A percentile compares a stretch with the other conserved stretches of the same genome.
Evolutionary conservation across 2,113 vertebrate species (phyloP).

Genomic region (Pleuronectes platessa): DNA sequence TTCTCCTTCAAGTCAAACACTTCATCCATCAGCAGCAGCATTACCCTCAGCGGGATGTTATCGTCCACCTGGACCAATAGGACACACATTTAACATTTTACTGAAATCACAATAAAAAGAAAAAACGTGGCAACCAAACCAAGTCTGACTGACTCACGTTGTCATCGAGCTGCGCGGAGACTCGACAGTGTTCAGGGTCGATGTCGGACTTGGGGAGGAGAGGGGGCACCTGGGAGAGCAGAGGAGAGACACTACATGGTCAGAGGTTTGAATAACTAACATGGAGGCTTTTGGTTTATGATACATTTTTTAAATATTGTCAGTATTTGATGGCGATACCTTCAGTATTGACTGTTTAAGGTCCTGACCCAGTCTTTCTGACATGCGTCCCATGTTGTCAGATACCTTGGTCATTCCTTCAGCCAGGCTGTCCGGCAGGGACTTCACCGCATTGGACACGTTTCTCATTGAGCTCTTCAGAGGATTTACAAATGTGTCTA

Average conservation of each 20-base stretch:
- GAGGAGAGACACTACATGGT: background rate
- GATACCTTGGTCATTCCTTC: constrained; percentile 99
- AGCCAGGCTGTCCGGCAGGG: constrained; percentile 96
- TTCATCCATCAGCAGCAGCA: constrained; percentile 99
- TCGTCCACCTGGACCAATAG: constrained; percentile 90
- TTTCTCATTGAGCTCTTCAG: constrained; percentile 99
- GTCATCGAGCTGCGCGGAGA: constrained; percentile 97
- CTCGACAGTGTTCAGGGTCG: constrained; percentile 94
- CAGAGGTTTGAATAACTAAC: background rate
- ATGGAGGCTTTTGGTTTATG: background rate
- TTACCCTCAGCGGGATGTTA: constrained; percentile 95
- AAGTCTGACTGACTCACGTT: constrained; percentile 85
- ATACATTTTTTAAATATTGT: background rate
- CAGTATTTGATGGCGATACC: constrained; percentile 74
- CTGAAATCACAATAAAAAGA: background rate
- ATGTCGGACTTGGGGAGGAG: constrained; percentile 92
- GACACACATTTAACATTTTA: background rate
- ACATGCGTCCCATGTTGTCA: constrained; percentile 99
- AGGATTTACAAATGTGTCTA: constrained; percentile 99
- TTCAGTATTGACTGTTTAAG: constrained; percentile 97
- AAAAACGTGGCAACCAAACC: background rate
- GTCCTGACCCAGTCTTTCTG: constrained; percentile 96
- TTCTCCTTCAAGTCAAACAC: constrained; percentile 98
- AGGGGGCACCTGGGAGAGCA: constrained; percentile 87
- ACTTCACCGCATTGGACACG: constrained; percentile 96